These are phyloP conservation scores for Plagodis pulveraria DNA, from an alignment of 2,888 invertebrate genomes.

Conservation along the genomic window DNA sequence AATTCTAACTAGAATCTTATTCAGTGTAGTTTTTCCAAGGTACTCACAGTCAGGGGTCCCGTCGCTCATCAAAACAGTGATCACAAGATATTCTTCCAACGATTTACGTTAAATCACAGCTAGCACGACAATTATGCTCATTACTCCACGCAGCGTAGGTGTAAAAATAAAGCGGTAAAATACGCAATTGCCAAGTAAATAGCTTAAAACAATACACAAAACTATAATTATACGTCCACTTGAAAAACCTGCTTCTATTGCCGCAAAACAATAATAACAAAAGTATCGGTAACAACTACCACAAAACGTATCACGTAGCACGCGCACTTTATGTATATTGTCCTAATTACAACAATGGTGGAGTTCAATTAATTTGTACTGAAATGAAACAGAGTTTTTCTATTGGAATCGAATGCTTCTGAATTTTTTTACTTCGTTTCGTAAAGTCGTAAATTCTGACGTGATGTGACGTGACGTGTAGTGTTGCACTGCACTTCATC, in stretches of 20 bases:
- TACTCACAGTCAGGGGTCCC: slow-evolving; percentile 27
- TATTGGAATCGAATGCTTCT: slow-evolving; percentile 50
- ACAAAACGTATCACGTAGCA: slow-evolving; percentile 26
- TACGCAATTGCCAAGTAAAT: slow-evolving; percentile 27
- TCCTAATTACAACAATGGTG: slow-evolving; percentile 21
- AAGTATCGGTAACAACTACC: slow-evolving; percentile 20
- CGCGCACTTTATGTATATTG: slow-evolving; percentile 30
- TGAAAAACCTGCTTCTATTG: slow-evolving; percentile 10
- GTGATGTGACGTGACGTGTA: slow-evolving; percentile 49
- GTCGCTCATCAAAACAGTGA: slow-evolving; percentile 31
- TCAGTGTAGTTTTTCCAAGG: not conserved
- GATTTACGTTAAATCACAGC: slow-evolving; percentile 8
- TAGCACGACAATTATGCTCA: slow-evolving; percentile 2
- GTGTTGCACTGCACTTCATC: slow-evolving; percentile 10
- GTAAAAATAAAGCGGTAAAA: slow-evolving; percentile 14
- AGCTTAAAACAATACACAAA: slow-evolving; percentile 23
- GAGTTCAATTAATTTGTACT: slow-evolving; percentile 31
- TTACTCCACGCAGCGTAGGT: not conserved
- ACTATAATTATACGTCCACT: slow-evolving; percentile 21
- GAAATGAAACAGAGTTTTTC: slow-evolving; percentile 33
- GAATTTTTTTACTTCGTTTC: slow-evolving; percentile 38
- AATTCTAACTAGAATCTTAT: slow-evolving; percentile 16
- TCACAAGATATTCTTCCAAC: slow-evolving; percentile 8
- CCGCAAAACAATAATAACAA: slow-evolving; percentile 34
- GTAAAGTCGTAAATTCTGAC: slow-evolving; percentile 42